Base-by-base conservation (phyloP, 2,888 invertebrate species). In the Tenthredo mesomela region DNA sequence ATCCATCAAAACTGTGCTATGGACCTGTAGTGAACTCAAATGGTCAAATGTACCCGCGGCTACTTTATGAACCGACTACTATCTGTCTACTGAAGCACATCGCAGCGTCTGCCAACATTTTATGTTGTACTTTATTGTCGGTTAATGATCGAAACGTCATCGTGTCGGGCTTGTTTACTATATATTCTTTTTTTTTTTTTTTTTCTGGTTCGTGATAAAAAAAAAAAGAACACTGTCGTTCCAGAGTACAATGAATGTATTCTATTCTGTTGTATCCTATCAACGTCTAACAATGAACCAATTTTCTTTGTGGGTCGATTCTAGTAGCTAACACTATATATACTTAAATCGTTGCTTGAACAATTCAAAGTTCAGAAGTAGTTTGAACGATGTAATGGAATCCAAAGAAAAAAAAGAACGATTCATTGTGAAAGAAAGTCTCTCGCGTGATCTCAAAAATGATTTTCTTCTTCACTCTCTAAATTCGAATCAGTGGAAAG, bases 1-100 rank as follows among this genome's bases (percentile, higher is more conserved):
- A 71, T 71, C 71, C 71, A 71, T 71, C 71, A 71, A 37, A 71
- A 37, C 21, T 21, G 9, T 43, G 15, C 71, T 37, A 71, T 47
- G 47, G 40, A 15, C 10, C 1, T 0, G n/a, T 43, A 21, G 37
- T 40, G n/a, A 71, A 21, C 33, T 71, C 71, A 12, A 37, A 40
- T 71, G 71, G 71, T 43, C 71, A 71, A 43, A 71, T 4, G 33
- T 33, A 33, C 33, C 29, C 18, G 33, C 18, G 33, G 33, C 67
- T 10, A 40, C 43, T 71, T 71, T 40, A 71, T 43, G 9, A 71
- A n/a, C 40, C 43, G 40, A 71, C 43, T 71, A 29, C 61, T 29
- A 61, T 61, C 70, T 70, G 18, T 70, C 29, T 70, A 70, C 37
- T 37, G 29, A 70, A 70, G 70, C 18, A 37, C 70, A 25, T 61